These are phyloP conservation scores for Lithophane ornitopus DNA, from an alignment of 2,888 invertebrate species.

Conservation along the genomic window DNA sequence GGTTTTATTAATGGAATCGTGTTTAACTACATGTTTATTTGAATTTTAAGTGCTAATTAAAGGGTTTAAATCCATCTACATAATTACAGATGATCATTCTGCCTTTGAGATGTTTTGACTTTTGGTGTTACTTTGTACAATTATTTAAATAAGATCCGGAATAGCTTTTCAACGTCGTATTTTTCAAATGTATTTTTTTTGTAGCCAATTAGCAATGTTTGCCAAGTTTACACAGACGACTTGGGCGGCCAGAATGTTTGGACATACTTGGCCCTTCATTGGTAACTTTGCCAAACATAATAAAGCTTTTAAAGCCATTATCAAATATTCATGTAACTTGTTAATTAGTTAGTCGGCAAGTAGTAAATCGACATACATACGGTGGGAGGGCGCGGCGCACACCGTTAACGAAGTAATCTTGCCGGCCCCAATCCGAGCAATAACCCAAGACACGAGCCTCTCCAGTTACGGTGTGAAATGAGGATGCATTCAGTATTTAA, in stretches of 20 bases:
- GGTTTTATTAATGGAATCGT: neutral
- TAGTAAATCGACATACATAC: constrained; percentile 50
- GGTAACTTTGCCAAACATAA: constrained; percentile 42
- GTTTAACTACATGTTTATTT: constrained; percentile 1
- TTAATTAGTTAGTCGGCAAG: constrained; percentile 53
- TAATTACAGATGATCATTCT: neutral
- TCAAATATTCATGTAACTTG: constrained; percentile 51
- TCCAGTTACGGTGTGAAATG: constrained; percentile 59
- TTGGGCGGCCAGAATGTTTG: constrained; percentile 9
- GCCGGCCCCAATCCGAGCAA: constrained; percentile 64
- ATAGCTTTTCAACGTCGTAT: neutral
- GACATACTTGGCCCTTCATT: constrained; percentile 12
- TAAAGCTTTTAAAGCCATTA: constrained; percentile 58
- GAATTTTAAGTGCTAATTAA: neutral
- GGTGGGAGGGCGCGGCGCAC: constrained; percentile 62
- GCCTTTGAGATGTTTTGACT: neutral
- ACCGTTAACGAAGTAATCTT: constrained; percentile 72
- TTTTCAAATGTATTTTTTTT: neutral
- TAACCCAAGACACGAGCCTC: constrained; percentile 58
- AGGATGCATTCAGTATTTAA: constrained; percentile 55
- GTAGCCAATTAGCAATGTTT: constrained; percentile 1
- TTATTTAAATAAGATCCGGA: neutral
- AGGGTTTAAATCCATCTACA: neutral
- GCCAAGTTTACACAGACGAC: neutral
- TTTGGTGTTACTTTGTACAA: neutral